Evolutionary conservation across 2,888 invertebrate species (phyloP), one percentile per base, ranked within the genome.

Genomic region (Drosophila recens): DNA sequence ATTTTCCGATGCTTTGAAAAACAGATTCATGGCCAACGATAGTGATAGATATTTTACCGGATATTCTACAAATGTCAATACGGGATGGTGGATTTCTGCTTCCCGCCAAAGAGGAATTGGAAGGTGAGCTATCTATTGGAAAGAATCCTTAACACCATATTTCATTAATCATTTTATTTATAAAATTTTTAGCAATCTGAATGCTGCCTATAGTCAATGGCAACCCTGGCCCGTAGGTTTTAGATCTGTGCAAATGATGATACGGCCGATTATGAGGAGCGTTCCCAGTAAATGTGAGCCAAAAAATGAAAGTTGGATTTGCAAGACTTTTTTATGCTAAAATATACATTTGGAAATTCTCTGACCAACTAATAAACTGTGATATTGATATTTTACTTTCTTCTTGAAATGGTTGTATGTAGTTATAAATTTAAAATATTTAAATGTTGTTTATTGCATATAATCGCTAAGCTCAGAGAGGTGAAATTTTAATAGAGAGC

Each of bases 231-330:
- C 13, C 0, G 6, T 0, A 5, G 1, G 1, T 4, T 34, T 61
- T 1, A 49, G 13, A 13, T n/a, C 38, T 13, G 70, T 49, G 0
- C 38, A 69, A 54, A 69, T 69, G 69, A 49, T 69, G 49, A 45
- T 61, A 30, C 61, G 69, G 20, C 69, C 61, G 8, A 0, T 9
- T 11, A 13, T 48, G 30, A 10, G 17, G 1, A 1, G 4, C 1
- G 42, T 4, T 10, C 42, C 20, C 11, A 15, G 15, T 2, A 20
- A 20, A 20, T 43, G 42, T 17, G 8, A n/a, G 2, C 15, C 9
- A 11, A 38, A 11, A 1, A n/a, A 38, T 0, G 5, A 11, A 8
- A n/a, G 0, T 2, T 5, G 5, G 27, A 27, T 13, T 1, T 34
- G 4, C 11, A 11, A 4, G 3, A 20, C 10, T 34, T 34, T 34